A percentile compares a stretch with the other conserved stretches of the same genome.
Conservation (phyloP, 2,797 vertebrate genomes). For the Pangasius krempfi region DNA sequence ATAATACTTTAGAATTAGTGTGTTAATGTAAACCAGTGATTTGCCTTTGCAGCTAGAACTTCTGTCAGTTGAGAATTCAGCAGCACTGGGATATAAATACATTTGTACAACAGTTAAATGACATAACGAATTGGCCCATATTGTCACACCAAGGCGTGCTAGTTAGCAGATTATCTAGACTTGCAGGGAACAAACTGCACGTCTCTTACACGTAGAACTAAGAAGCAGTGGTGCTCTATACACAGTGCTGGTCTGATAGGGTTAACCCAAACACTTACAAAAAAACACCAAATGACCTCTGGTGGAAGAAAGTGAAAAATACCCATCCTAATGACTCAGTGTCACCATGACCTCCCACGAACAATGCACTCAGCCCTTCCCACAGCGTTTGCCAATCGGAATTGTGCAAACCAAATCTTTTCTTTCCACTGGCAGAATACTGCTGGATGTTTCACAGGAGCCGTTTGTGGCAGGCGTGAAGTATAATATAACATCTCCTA, state of each 20-base stretch:
- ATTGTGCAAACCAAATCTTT: slow-evolving; percentile 24
- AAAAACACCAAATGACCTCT: slow-evolving; percentile 15
- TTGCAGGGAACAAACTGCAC: background rate
- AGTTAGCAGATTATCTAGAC: background rate
- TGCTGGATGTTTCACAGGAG: slow-evolving; percentile 26
- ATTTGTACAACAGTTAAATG: background rate
- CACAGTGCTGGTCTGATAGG: background rate
- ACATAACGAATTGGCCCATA: background rate
- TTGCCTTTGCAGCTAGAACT: background rate
- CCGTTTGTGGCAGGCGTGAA: slow-evolving; percentile 45
- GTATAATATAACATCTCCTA: slow-evolving; percentile 38
- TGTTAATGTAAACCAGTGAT: background rate
- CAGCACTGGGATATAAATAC: background rate
- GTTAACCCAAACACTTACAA: background rate
- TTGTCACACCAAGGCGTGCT: background rate
- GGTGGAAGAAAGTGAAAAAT: slow-evolving; percentile 13
- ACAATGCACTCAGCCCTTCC: slow-evolving; percentile 20
- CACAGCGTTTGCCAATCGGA: slow-evolving; percentile 30
- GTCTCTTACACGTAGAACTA: background rate
- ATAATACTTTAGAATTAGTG: background rate
- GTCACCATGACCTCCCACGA: slow-evolving; percentile 25
- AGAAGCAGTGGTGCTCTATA: background rate
- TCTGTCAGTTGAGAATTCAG: background rate
- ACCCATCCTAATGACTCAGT: slow-evolving; percentile 21
- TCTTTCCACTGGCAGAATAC: slow-evolving; percentile 6